A percentile compares a stretch with the other conserved stretches of the same genome.
phyloP scores from a whole-genome alignment of 2,888 invertebrate species.

The Clanis bilineata region DNA sequence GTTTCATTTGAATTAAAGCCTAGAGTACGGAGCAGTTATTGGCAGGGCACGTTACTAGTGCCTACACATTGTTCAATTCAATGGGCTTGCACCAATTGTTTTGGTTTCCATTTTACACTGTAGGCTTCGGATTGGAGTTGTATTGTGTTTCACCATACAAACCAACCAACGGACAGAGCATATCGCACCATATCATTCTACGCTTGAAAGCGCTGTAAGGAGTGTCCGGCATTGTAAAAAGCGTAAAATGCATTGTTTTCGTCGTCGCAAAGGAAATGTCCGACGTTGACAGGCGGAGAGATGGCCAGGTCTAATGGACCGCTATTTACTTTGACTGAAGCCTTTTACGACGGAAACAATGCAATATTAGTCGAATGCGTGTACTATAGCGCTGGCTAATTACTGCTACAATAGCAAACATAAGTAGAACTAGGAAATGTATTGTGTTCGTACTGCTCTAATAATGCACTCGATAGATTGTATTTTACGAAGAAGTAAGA shows the following conservation, averaged over 20 bases:
- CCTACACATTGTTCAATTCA: conserved; percentile 23
- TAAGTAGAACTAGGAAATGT: background rate
- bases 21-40: conserved; percentile 12
- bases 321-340: conserved; percentile 60
- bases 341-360: conserved; percentile 51
- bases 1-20: too few species aligned
- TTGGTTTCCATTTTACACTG: conserved; percentile 31
- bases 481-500: background rate
- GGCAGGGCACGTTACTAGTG: conserved; percentile 21
- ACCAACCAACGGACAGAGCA: conserved; percentile 45
- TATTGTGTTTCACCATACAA: conserved; percentile 46
- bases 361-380: conserved; percentile 9
- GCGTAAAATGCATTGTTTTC: conserved; percentile 72
- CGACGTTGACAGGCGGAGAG: conserved; percentile 50
- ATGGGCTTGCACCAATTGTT: conserved; percentile 26
- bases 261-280: conserved; percentile 57
- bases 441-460: background rate
- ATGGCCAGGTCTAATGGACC: conserved; percentile 62
- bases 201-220: conserved; percentile 59
- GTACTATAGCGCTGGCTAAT: conserved; percentile 13
- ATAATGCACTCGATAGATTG: background rate
- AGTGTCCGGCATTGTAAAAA: conserved; percentile 65
- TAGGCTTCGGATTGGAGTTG: conserved; percentile 36
- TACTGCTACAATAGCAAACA: background rate
- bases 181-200: conserved; percentile 61